Conservation (phyloP, 1,140 invertebrate genomes). For the Platyscapa corneri region DNA sequence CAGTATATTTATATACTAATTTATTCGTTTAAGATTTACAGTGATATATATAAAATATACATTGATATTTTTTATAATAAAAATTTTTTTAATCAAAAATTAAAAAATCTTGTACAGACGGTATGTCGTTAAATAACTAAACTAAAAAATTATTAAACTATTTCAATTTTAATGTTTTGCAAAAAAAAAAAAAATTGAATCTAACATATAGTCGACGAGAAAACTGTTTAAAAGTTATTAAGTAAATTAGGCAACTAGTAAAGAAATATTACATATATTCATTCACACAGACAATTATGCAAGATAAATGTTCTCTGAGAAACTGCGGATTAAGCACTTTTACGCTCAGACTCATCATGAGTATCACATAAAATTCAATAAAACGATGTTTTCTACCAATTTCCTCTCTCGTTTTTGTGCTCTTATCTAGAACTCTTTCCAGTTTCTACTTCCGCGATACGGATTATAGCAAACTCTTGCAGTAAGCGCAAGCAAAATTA, state of each 20-base stretch:
- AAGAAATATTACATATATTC: not conserved
- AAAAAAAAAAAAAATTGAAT: not conserved
- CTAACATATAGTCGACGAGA: not conserved
- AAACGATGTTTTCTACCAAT: constrained; percentile 11
- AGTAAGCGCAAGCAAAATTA: constrained; percentile 3
- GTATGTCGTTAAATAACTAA: too few relatives aligned
- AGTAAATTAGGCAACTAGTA: not conserved
- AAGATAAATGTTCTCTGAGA: not conserved
- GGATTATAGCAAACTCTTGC: not conserved
- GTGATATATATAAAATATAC: too few relatives aligned
- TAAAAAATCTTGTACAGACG: too few relatives aligned
- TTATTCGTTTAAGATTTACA: too few relatives aligned
- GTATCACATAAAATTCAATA: constrained; percentile 46
- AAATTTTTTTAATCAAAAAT: too few relatives aligned
- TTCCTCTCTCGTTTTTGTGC: not conserved
- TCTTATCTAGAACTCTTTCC: not conserved
- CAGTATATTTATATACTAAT: too few relatives aligned
- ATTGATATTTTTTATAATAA: too few relatives aligned
- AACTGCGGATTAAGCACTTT: not conserved
- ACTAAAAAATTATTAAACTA: too few relatives aligned
- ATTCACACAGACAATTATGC: not conserved
- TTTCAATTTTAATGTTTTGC: not conserved
- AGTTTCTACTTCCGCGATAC: not conserved
- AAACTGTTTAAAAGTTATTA: too few relatives aligned
- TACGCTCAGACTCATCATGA: not conserved